Base-by-base conservation (phyloP, 92 coral and sea anemone genomes). In the Porites rus region DNA sequence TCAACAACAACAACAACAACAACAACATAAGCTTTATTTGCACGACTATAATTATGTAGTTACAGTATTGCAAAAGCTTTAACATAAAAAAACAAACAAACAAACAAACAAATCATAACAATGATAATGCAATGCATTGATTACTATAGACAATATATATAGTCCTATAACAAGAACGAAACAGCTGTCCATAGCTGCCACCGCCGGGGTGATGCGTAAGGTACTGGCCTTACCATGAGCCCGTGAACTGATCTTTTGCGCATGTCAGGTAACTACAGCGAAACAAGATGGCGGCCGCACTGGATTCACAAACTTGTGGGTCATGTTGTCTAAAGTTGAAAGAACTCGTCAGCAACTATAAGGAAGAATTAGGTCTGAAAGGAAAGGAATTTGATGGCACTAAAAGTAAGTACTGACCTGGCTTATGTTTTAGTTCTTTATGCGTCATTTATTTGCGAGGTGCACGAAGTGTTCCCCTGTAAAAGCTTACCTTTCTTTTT, bases 271-370 rank as follows among this genome's bases (percentile, higher is more conserved):
- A 13, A 7, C 19, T 18, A 24, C 24, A 12, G 10, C 13, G 61
- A 52, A 67, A 21, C 94, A 94, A 94, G 75, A 94, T 94, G 98
- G 98, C 98, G 88, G 94, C 94, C 71, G 60, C 72, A 6, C 73
- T 78, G 68, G 94, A 84, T 2, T 84, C 86, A 46, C 91, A 76
- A 74, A 94, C 96, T 9, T 94, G 98, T 86, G 98, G 98, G 31
- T 88, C 96, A 14, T 94, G 96, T 83, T 94, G 96, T 86, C 64
- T 88, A 2, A 90, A 94, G 65, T 72, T 94, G 64, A 93, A 93
- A 83, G 98, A 94, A 69, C 94, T 94, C 7, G 75, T 94, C 14
- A 90, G 84, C 51, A 83, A 85, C 76, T 94, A 94, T 78, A 93
- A 92, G 91, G 61, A 64, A 52, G 92, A 93, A 51, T 90, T 94